Conservation (phyloP, 2,888 invertebrate species). For the Baccha elongata region DNA sequence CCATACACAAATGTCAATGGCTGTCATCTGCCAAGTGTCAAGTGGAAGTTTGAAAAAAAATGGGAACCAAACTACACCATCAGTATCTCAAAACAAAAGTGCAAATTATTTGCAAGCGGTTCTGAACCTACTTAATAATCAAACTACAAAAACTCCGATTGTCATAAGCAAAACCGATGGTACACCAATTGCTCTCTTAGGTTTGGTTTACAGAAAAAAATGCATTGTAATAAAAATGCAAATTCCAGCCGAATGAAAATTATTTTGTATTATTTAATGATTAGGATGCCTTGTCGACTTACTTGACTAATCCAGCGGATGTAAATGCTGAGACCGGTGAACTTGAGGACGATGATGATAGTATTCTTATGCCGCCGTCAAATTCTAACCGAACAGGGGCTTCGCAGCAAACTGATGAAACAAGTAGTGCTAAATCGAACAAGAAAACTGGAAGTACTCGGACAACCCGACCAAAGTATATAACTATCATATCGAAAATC, state of each 20-base stretch:
- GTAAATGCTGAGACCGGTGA: conserved; percentile 80
- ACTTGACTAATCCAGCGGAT: conserved; percentile 88
- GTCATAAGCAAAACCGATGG: too few species aligned
- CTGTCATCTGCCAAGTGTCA: too few species aligned
- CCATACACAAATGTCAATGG: too few species aligned
- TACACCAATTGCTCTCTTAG: too few species aligned
- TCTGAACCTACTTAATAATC: too few species aligned
- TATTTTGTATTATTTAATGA: neutral
- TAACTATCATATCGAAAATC: neutral
- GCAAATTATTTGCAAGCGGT: too few species aligned
- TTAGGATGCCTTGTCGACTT: conserved; percentile 88
- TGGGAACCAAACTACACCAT: too few species aligned
- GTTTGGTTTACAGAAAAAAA: conserved; percentile 57
- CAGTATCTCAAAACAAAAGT: too few species aligned
- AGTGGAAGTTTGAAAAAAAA: too few species aligned
- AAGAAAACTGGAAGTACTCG: conserved; percentile 44
- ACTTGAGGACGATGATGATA: conserved; percentile 80
- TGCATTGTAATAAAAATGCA: conserved; percentile 69
- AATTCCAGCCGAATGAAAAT: conserved; percentile 51
- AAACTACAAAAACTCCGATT: too few species aligned
- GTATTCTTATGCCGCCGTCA: conserved; percentile 80
- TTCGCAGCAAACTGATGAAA: conserved; percentile 71
- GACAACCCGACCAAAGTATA: conserved; percentile 78
- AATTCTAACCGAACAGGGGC: conserved; percentile 77
- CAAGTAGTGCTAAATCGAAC: conserved; percentile 9